Evolutionary conservation across 2,888 invertebrate genomes (phyloP), one percentile per base, ranked within the genome.

Genomic region (Alcis repandata): DNA sequence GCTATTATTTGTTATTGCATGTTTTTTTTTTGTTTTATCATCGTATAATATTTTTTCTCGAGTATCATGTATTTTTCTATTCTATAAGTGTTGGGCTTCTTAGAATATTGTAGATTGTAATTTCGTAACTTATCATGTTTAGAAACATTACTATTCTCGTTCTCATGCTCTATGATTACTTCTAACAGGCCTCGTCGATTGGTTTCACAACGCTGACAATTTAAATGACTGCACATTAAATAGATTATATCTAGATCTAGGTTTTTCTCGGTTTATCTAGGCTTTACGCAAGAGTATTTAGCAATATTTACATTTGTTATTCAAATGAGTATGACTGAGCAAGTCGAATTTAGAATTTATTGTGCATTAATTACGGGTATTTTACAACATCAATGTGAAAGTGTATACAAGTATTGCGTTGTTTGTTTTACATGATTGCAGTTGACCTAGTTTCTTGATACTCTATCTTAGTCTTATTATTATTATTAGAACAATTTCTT

Each of bases 201-300:
- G 54, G 45, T 67, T 70, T 58, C 59, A 22, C 52, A 58, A 63
- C 52, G 33, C 49, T 57, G 68, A 68, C 67, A 69, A 60, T 59
- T 60, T 68, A 63, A 72, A 65, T 20, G 66, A 53, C 53, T 41
- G 11, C 33, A 68, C 22, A 57, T 60, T 51, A 52, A 27, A 41
- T 52, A 65, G 45, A 56, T 66, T 54, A 52, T 41, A 59, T 62
- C 48, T 62, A 59, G 43, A 59, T 48, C 59, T 59, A 38, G 49
- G 22, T 48, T 22, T 54, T 54, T 43, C 41, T 17, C 2, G 15
- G 13, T 32, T 22, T 41, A 46, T 51, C 52, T 45, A 57, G 46
- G 63, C 32, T 41, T 60, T 57, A 41, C 48, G 48, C 41, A 61
- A 66, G 8, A 43, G 53, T 27, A 36, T 66, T 60, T 53, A 48